Evolutionary conservation across 2,888 invertebrate species (phyloP), one percentile per base, ranked within the genome.

Genomic region (Sipha maydis): DNA sequence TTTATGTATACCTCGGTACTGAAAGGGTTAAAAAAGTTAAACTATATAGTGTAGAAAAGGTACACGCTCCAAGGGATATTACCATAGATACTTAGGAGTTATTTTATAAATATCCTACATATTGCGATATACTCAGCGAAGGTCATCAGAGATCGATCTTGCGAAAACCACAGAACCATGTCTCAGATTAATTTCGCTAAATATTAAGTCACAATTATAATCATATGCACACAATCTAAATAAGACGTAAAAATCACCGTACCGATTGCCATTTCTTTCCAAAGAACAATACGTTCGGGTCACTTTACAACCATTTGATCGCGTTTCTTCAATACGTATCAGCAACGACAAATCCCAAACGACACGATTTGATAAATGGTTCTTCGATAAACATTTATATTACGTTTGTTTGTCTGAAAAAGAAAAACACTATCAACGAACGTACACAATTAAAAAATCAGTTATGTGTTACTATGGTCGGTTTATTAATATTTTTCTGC

Each of bases 211-310:
- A 61, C 61, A 61, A 61, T 34, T 34, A 34, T 34, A 34, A 48
- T 14, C 11, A 48, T 48, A 61, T 25, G 56, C 21, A 56, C 56
- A 21, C 3, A 21, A 56, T 21, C 1, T 21, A 56, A 21, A 75
- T n/a, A 48, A 48, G 11, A 54, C 9, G 9, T 28, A 77, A 48
- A 31, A 54, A 4, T 56, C 28, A 28, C 11, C 28, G 11, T 77
- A 83, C 82, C 82, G 19, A 71, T 71, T 71, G 48, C 48, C 69
- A 83, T 83, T 25, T 31, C 82, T 61, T 25, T 21, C 69, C 41
- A 82, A 41, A 31, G 28, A 28, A 83, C 31, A 25, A 48, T 48
- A 8, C 7, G 71, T 71, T 21, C 21, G 48, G 71, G 71, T 83
- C 71, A 71, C 21, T 83, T 48, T 71, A 25, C 28, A 48, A 31